Base-by-base conservation (phyloP, 1,140 invertebrate species). In the Habropoda laboriosa region DNA sequence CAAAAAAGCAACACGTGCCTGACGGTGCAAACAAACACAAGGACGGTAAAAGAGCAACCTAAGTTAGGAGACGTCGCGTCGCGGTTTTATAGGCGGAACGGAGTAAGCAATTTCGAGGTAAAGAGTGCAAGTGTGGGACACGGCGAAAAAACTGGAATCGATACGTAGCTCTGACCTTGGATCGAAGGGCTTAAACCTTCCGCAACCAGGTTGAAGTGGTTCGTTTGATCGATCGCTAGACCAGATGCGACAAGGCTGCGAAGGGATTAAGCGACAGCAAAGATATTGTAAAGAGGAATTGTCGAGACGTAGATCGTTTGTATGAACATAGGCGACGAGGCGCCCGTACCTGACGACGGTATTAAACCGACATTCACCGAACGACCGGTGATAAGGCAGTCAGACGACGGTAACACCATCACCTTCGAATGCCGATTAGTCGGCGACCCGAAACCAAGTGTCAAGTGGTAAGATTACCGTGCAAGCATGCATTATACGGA, bases 351-450 rank as follows among this genome's bases (percentile, higher is more conserved):
- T 79, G 96, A 96, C 86, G 96, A 98, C 92, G 97, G 96, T 90
- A 96, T 97, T 91, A 97, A 97, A 93, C 98, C 98, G 67, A 98
- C 97, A 78, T 99, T 99, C 94, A 98, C 98, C 84, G 98, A 99
- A 95, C 96, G 98, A 93, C 98, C 98, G 35, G 95, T 97, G 88
- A 99, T 99, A 91, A 95, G 97, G 93, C 98, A 99, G 94, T 97
- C 96, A 80, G 98, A 99, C 85, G 97, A 98, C 94, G 97, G 97
- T 88, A 95, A 95, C 89, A 98, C 96, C 92, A 97, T 99, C 88
- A 96, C 96, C 80, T 98, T 99, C 93, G 98, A 99, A 94, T 99
- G 98, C 94, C 95, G 97, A 94, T 96, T 99, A 90, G 97, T 98
- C 86, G 98, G 97, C 88, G 98, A 99, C 94, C 98, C 98, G 61